These are phyloP conservation scores for Sminthopsis crassicaudata DNA, from an alignment of 2,113 vertebrate genomes.

Conservation along the genomic window DNA sequence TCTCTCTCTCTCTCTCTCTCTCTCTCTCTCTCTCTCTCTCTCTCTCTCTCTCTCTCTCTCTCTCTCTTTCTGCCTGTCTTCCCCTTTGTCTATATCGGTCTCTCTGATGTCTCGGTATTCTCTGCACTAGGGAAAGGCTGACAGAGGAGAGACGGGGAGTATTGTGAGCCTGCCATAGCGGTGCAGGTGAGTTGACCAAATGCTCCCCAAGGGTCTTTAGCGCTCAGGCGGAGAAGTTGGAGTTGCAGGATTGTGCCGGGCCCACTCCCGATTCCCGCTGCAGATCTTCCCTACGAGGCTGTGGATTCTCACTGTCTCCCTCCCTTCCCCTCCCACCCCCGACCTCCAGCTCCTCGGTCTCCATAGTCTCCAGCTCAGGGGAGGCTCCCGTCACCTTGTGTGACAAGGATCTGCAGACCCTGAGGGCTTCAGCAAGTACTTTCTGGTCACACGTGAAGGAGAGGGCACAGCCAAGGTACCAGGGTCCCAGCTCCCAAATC, in stretches of 20 bases:
- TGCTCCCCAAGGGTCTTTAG: neutral
- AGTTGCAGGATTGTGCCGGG: neutral
- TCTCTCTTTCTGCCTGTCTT: neutral
- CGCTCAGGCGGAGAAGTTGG: neutral
- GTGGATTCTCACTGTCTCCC: neutral
- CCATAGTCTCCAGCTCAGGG: neutral
- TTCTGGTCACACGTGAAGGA: neutral
- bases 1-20: neutral
- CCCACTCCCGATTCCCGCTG: neutral
- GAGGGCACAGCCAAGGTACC: neutral
- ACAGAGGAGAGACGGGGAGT: neutral
- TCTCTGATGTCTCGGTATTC: neutral
- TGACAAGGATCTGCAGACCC: neutral
- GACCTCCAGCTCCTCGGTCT: neutral
- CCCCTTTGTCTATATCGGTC: neutral
- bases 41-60: too few relatives aligned
- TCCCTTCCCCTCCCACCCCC: too few relatives aligned
- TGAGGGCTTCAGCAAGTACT: neutral
- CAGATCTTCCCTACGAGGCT: neutral
- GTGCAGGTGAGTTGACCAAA: neutral
- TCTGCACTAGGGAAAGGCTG: neutral
- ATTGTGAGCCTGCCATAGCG: neutral
- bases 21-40: too few relatives aligned
- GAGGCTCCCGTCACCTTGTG: neutral
- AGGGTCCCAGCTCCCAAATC: neutral